phyloP scores from a whole-genome alignment of 2,888 invertebrate genomes.

The Caenorhabditis doughertyi region DNA sequence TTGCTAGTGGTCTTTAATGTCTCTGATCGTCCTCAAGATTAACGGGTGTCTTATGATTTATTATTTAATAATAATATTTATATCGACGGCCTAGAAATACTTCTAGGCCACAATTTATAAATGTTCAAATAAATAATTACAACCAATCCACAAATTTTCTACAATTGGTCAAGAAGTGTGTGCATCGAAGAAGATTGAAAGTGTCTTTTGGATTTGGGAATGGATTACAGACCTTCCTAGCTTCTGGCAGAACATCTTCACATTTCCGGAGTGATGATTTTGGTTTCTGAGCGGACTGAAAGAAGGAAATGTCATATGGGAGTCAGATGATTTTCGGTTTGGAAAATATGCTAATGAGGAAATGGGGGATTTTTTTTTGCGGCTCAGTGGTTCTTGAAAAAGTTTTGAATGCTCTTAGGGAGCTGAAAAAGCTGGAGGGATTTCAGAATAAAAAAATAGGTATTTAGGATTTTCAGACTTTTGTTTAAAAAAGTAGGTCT shows the following conservation, averaged over 20 bases:
- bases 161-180: conserved; percentile 74
- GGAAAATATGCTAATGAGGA: conserved; percentile 5
- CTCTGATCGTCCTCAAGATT: conserved; percentile 2
- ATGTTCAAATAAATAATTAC: conserved; percentile 33
- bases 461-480: too few relatives aligned
- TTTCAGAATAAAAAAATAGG: too few relatives aligned
- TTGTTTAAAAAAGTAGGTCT: too few relatives aligned
- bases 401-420: too few relatives aligned
- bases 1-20: background rate
- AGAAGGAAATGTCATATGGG: conserved; percentile 2
- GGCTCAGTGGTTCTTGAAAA: background rate
- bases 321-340: background rate
- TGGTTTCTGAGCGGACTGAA: conserved; percentile 54
- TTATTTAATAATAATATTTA: background rate
- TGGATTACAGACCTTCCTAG: conserved; percentile 75
- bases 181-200: conserved; percentile 74
- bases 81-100: conserved; percentile 3
- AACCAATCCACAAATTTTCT: conserved; percentile 75
- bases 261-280: conserved; percentile 68
- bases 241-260: conserved; percentile 74
- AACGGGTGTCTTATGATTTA: conserved; percentile 25
- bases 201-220: conserved; percentile 73
- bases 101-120: background rate
- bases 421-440: too few relatives aligned
- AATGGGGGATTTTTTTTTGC: background rate